phyloP scores from a whole-genome alignment of 1,140 invertebrate species.

The Reticulitermes speratus region DNA sequence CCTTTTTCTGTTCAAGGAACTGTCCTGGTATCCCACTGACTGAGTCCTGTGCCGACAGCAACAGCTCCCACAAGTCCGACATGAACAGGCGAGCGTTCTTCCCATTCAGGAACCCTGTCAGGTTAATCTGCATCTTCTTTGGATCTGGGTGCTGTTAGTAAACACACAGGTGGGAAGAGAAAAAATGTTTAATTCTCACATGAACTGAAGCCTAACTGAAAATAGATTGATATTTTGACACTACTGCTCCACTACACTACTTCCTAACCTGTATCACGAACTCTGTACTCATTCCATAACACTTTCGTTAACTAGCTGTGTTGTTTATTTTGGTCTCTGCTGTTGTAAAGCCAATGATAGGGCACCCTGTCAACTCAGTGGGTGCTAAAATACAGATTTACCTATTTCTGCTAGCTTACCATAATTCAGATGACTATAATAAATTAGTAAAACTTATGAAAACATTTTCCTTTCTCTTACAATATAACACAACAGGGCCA shows the following conservation, averaged over 20 bases:
- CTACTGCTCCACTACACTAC: background rate
- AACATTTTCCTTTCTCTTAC: too few species aligned
- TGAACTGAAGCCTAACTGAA: background rate
- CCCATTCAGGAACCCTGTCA: constrained; percentile 98
- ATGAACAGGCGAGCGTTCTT: constrained; percentile 97
- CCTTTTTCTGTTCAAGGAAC: constrained; percentile 93
- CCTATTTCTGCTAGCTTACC: too few species aligned
- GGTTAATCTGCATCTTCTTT: constrained; percentile 98
- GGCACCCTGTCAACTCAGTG: too few species aligned
- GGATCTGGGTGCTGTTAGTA: constrained; percentile 77
- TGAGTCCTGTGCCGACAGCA: constrained; percentile 93
- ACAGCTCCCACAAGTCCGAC: constrained; percentile 92
- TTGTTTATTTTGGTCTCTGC: too few species aligned
- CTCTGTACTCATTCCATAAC: too few species aligned
- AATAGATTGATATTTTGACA: background rate
- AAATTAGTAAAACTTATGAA: too few species aligned
- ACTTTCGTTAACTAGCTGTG: too few species aligned
- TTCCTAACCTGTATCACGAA: background rate
- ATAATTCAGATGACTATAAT: too few species aligned
- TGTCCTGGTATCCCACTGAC: constrained; percentile 90
- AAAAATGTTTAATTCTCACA: constrained; percentile 4
- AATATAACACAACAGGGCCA: too few species aligned
- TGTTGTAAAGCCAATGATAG: too few species aligned
- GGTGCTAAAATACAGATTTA: too few species aligned
- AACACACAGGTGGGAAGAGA: constrained; percentile 38